Base-by-base conservation (phyloP, 1,140 invertebrate genomes). In the Galleria mellonella region DNA sequence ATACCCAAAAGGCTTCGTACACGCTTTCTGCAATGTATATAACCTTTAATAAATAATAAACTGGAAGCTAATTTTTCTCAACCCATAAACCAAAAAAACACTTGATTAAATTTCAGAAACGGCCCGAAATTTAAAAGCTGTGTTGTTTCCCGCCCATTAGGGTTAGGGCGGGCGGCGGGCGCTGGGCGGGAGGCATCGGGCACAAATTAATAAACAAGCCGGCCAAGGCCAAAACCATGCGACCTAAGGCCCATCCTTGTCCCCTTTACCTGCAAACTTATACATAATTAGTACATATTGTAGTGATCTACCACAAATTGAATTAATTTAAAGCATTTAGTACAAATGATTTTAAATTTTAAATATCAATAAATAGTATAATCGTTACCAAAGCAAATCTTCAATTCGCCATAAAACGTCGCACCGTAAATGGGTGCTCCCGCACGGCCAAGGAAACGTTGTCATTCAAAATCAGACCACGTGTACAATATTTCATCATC, bases 401-500 rank as follows among this genome's bases (percentile, higher is more conserved):
- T 74, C 72, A 66, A 76, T 77, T 72, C 66, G 58, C 72, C 54
- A 73, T 76, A 83, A 82, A 81, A 75, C 62, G 63, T 68, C 69
- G 62, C 58, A 60, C 51, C 61, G 60, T 63, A 70, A 70, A 67
- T 73, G 62, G 62, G 61, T 62, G 50, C 64, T 65, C 64, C 58
- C 62, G 65, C 54, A 67, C 67, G 67, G 58, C 66, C 64, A 70
- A 76, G 62, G 69, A 75, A 88, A 86, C 87, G 86, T 87, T 88
- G 88, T 89, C 88, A 88, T 89, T 89, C 86, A 88, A 85, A 89
- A 88, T 89, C 88, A 88, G 87, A 89, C 88, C 88, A 89, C 88
- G 88, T 89, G 88, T 88, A 87, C 88, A 87, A 89, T 89, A 89
- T 89, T 89, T 89, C 88, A 89, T 89, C 88, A 89, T 89, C 88